Evolutionary conservation across 2,888 invertebrate species (phyloP), one percentile per base, ranked within the genome.

Genomic region (Conistra vaccinii): DNA sequence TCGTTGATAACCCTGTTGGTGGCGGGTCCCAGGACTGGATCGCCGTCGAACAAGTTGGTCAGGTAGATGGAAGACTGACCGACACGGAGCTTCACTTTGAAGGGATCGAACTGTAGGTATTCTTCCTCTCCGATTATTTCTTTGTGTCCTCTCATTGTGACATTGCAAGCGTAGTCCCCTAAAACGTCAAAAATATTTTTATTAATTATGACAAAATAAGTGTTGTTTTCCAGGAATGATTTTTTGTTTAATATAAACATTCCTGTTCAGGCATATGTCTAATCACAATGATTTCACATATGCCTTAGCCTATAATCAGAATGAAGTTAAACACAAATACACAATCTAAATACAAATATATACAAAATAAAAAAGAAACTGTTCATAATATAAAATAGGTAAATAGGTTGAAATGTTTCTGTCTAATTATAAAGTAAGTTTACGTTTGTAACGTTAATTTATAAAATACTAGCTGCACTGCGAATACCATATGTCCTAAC

Each of bases 1-100:
- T 97, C 97, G 87, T 97, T 97, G 77, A 98, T 95, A 66, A 98
- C 97, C 80, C 97, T 95, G 93, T 97, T 97, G 66, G 97, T 97
- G 14, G 97, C 97, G 0, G 97, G 96, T 57, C 97, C 97, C 2
- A 98, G 94, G 48, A 97, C 93, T 79, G 97, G 97, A 90, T 98
- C 97, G 0, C 97, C 97, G 76, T 97, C 97, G 89, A 98, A 98
- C 57, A 98, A 94, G 90, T 98, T 98, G 69, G 97, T 97, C 58
- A 98, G 94, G 88, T 97, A 94, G 79, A 98, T 95, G 67, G 95
- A 95, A 0, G 97, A 97, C 71, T 97, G 95, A 32, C 97, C 97
- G 5, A 98, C 97, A 45, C 95, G 96, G 23, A 98, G 96, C 53
- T 95, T 95, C 29, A 98, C 95, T 87, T 96, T 97, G 96, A 98